These are phyloP conservation scores for Drosophila robusta DNA, from an alignment of 2,888 invertebrate genomes.

Conservation along the genomic window DNA sequence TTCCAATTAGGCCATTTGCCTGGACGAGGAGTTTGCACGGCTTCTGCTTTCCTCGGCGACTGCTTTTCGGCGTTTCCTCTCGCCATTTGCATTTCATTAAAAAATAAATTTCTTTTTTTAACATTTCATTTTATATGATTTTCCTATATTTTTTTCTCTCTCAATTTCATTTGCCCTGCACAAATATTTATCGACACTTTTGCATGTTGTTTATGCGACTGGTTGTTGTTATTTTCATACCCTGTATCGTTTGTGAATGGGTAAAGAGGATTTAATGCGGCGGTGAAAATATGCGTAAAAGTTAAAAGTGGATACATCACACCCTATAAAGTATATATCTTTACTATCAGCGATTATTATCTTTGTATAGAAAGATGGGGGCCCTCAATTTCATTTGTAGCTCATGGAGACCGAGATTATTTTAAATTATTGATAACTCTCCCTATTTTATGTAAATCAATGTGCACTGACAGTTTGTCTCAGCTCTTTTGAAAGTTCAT, in stretches of 20 bases:
- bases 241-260: neutral
- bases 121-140: constrained; percentile 41
- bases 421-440: too few relatives aligned
- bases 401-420: too few relatives aligned
- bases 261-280: neutral
- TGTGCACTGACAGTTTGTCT: too few relatives aligned
- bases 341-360: too few relatives aligned
- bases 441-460: too few relatives aligned
- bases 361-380: too few relatives aligned
- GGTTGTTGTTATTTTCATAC: constrained; percentile 27
- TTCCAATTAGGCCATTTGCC: constrained; percentile 58
- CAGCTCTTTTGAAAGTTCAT: too few relatives aligned
- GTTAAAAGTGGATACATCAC: too few relatives aligned
- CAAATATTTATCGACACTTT: constrained; percentile 69
- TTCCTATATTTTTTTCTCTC: constrained; percentile 20
- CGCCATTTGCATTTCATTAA: constrained; percentile 58
- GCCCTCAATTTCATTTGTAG: too few relatives aligned
- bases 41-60: constrained; percentile 6
- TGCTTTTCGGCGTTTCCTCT: constrained; percentile 5
- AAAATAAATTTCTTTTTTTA: constrained; percentile 10
- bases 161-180: constrained; percentile 55
- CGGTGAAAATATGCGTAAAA: too few relatives aligned
- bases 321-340: too few relatives aligned
- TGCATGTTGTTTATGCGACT: constrained; percentile 37
- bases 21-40: constrained; percentile 9